Conservation (phyloP, 2,888 invertebrate genomes). For the Dione vanillae region DNA sequence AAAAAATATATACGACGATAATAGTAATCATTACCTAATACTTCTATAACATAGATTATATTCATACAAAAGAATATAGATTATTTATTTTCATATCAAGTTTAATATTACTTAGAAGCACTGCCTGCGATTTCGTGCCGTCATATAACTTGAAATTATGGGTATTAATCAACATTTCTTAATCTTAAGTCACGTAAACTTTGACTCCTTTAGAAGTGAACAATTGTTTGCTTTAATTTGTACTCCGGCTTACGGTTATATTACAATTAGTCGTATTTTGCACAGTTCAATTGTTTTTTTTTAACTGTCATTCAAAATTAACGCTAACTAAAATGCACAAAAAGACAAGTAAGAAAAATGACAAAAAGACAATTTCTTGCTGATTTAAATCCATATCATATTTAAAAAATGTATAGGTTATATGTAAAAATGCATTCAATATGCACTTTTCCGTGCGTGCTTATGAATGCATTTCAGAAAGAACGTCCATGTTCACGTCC, state of each 20-base stretch:
- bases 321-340: not conserved
- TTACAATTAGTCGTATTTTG: not conserved
- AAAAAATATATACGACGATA: too few relatives aligned
- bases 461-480: constrained; percentile 72
- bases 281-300: not conserved
- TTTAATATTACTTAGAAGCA: constrained; percentile 26
- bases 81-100: constrained; percentile 12
- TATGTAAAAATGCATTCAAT: constrained; percentile 44
- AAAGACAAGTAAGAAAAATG: not conserved
- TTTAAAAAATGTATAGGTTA: constrained; percentile 9
- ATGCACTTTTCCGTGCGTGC: constrained; percentile 65
- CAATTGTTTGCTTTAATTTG: constrained; percentile 20
- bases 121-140: constrained; percentile 29
- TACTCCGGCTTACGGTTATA: constrained; percentile 6
- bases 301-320: not conserved
- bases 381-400: not conserved
- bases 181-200: constrained; percentile 40
- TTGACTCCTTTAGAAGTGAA: constrained; percentile 22
- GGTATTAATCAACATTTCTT: constrained; percentile 39
- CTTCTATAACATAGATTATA: not conserved
- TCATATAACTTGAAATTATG: constrained; percentile 37
- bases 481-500: constrained; percentile 59
- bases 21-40: too few relatives aligned
- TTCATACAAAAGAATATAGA: not conserved
- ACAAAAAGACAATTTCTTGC: not conserved